A percentile compares a stretch with the other conserved stretches of the same genome.
phyloP scores from a whole-genome alignment of 2,113 vertebrate genomes.

The Promerops cafer region DNA sequence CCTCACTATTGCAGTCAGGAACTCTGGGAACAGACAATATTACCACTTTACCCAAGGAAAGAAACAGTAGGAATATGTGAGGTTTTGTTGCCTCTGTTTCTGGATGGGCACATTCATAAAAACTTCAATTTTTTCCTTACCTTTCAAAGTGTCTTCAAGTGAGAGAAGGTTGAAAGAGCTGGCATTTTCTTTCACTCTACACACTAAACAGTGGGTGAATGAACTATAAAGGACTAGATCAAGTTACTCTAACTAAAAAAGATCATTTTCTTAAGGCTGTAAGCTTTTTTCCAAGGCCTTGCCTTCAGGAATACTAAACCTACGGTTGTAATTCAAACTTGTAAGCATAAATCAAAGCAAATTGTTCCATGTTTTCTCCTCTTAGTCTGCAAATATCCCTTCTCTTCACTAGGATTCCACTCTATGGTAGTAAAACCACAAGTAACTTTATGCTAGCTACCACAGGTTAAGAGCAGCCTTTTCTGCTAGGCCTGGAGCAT shows the following conservation, averaged over 20 bases:
- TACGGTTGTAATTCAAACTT: not conserved
- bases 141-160: not conserved
- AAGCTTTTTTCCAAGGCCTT: not conserved
- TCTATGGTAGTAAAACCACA: not conserved
- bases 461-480: not conserved
- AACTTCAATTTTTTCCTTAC: not conserved
- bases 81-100: not conserved
- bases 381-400: not conserved
- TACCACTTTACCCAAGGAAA: not conserved
- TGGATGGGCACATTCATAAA: not conserved
- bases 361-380: not conserved
- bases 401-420: not conserved
- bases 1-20: not conserved
- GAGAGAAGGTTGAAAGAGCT: not conserved
- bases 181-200: not conserved
- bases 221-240: not conserved
- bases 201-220: not conserved
- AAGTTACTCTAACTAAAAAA: not conserved
- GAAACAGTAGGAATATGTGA: not conserved
- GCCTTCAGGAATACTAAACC: not conserved
- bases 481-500: not conserved
- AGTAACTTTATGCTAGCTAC: not conserved
- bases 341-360: not conserved
- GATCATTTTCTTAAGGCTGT: not conserved
- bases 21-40: not conserved